phyloP scores from a whole-genome alignment of 2,113 vertebrate genomes.

The Hippoglossus stenolepis region DNA sequence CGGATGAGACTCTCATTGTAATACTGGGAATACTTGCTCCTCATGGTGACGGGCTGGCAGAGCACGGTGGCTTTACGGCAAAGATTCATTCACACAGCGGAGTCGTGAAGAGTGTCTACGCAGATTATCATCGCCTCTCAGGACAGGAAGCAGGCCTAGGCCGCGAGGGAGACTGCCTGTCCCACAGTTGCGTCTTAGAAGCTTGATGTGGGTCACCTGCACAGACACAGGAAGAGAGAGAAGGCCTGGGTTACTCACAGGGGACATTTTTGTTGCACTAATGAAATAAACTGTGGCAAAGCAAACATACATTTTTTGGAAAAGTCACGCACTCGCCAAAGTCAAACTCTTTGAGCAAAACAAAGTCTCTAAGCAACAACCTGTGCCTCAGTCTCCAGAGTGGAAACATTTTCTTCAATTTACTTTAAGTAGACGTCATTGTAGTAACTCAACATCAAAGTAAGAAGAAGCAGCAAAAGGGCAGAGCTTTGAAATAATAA shows the following conservation, averaged over 20 bases:
- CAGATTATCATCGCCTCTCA: conserved; percentile 43
- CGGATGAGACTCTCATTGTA: conserved; percentile 85
- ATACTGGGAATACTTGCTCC: conserved; percentile 90
- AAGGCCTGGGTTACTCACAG: conserved; percentile 38
- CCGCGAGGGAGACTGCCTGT: conserved; percentile 54
- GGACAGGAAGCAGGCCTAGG: conserved; percentile 45
- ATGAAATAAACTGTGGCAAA: conserved; percentile 35
- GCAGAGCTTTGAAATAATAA: not conserved
- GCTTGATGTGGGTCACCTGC: conserved; percentile 79
- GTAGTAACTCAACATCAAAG: not conserved
- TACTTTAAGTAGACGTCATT: not conserved
- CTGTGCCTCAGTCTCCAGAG: conserved; percentile 6
- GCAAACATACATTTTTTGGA: conserved; percentile 8
- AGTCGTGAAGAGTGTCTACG: conserved; percentile 47
- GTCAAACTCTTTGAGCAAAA: conserved; percentile 21
- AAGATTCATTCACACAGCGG: conserved; percentile 70
- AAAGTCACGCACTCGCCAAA: not conserved
- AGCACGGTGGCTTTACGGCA: conserved; percentile 51
- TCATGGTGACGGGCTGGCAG: conserved; percentile 83
- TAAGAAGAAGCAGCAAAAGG: not conserved
- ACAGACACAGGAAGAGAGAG: conserved; percentile 58
- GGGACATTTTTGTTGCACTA: not conserved
- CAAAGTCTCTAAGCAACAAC: conserved; percentile 41
- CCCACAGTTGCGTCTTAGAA: conserved; percentile 75
- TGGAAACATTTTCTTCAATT: conserved; percentile 8